Percentiles rank a stretch among this genome's conserved stretches.
Evolutionary conservation across 2,113 vertebrate species (phyloP).

Genomic region (Psittacula cyanocephala): DNA sequence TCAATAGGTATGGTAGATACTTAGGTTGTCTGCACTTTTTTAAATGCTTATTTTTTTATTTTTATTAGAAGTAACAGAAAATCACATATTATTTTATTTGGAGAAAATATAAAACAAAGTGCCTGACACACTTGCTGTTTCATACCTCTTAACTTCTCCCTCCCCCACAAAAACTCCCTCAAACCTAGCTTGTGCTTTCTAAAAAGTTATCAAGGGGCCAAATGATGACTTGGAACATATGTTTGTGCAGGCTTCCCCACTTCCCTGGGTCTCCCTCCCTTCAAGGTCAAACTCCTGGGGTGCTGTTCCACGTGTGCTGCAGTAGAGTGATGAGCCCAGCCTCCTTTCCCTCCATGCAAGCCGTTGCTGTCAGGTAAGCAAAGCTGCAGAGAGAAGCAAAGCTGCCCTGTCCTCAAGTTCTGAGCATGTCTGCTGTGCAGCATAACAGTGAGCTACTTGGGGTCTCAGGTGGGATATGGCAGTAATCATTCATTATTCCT

Average conservation of each 20-base stretch:
- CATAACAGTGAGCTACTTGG: background rate
- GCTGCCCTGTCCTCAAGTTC: background rate
- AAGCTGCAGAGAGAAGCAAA: background rate
- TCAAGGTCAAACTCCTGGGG: rapidly evolving
- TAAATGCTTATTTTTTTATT: background rate
- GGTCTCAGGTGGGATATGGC: background rate
- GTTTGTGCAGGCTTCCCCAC: background rate
- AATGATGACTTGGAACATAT: background rate
- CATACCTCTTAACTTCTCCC: background rate
- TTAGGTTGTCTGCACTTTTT: background rate
- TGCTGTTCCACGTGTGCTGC: background rate
- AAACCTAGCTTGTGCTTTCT: background rate
- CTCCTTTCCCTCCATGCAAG: background rate
- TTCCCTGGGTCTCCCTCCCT: background rate
- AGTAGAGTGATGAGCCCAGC: background rate
- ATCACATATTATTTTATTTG: rapidly evolving
- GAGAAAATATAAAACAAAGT: background rate
- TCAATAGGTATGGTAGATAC: background rate
- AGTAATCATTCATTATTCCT: background rate
- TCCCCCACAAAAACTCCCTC: rapidly evolving
- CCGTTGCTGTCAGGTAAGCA: background rate
- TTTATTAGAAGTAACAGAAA: background rate
- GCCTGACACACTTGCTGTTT: background rate
- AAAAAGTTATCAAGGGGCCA: background rate
- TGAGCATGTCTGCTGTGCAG: background rate